Evolutionary conservation across 2,888 invertebrate genomes (phyloP), one percentile per base, ranked within the genome.

Genomic region (Pycnomerus fuliginosus): DNA sequence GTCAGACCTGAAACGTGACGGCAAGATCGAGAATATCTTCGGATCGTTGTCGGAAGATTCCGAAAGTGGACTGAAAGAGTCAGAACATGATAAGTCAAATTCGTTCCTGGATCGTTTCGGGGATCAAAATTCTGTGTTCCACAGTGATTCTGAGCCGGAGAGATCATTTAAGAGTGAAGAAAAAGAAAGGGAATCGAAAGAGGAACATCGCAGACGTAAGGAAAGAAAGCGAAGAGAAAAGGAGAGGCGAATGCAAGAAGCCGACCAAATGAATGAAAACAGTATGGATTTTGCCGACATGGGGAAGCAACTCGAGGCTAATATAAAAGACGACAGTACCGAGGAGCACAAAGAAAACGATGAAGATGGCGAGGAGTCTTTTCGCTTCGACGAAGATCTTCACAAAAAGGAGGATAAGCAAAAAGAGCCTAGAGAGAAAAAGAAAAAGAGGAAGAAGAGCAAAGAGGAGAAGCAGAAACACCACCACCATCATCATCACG

Each of bases 1-100:
- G 56, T 73, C 74, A 47, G 75, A 76, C 44, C 61, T 70, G 1
- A 82, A 85, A 58, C 82, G 86, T 48, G 87, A 86, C 55, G 88
- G 83, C 15, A 87, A 89, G 71, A 87, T 90, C 85, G 89, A 90
- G 68, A 90, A 89, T 56, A 90, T 91, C 48, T 91, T 91, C 71
- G 91, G 90, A 0, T 87, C 90, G 7, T 75, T 90, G 46, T 90
- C 91, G 1, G 91, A 90, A 56, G 82, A 83, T 51, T 76, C 76
- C 1, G 76, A 75, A 53, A 67, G 67, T 44, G 68, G 67, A 7
- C 4, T 50, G 20, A 67, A 68, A 58, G 69, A 65, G 12, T 45
- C 57, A 16, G 53, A 56, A 12, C 49, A 48, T 29, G 46, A 41
- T 16, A 30, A 46, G 17, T 37, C 42, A 24, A 16, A 33, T 46